Percentiles rank a stretch among this genome's conserved stretches.
Evolutionary conservation across 1,140 invertebrate genomes (phyloP).

Genomic region (Drosophila subobscura): DNA sequence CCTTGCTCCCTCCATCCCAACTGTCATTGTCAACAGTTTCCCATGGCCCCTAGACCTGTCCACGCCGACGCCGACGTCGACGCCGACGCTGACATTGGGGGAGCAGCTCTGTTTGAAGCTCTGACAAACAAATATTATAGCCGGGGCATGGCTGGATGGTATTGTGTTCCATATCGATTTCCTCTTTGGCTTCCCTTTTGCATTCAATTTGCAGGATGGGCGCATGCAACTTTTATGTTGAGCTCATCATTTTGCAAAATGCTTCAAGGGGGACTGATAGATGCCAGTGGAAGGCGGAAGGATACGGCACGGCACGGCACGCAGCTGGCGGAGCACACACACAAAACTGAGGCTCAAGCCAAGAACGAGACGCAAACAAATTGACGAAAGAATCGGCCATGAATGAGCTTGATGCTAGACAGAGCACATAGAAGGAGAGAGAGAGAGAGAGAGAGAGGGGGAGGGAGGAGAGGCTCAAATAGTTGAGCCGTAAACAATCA

Average conservation of each 20-base stretch:
- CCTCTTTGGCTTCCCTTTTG: conserved; percentile 24
- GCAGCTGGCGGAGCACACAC: conserved; percentile 8
- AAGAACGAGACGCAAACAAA: conserved; percentile 1
- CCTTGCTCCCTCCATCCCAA: too few species aligned
- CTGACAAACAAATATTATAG: conserved; percentile 48
- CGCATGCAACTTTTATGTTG: conserved; percentile 58
- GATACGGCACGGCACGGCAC: neutral
- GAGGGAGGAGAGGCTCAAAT: conserved; percentile 5
- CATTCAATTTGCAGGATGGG: conserved; percentile 57
- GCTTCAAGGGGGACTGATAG: neutral
- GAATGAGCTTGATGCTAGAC: conserved; percentile 19
- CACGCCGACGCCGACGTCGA: too few species aligned
- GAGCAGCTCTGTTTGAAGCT: conserved; percentile 5
- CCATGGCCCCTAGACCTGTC: neutral
- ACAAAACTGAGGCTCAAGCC: conserved; percentile 9
- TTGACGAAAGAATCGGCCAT: conserved; percentile 43
- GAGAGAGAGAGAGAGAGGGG: neutral
- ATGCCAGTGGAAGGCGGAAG: neutral
- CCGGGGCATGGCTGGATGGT: too few species aligned
- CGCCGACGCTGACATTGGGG: too few species aligned
- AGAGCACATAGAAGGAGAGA: neutral
- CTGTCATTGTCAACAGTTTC: conserved; percentile 46
- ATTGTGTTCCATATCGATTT: conserved; percentile 56
- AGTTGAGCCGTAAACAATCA: conserved; percentile 45
- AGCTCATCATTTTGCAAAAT: conserved; percentile 59